phyloP scores from a whole-genome alignment of 2,888 invertebrate species.

The Acanthosepion esculentum region DNA sequence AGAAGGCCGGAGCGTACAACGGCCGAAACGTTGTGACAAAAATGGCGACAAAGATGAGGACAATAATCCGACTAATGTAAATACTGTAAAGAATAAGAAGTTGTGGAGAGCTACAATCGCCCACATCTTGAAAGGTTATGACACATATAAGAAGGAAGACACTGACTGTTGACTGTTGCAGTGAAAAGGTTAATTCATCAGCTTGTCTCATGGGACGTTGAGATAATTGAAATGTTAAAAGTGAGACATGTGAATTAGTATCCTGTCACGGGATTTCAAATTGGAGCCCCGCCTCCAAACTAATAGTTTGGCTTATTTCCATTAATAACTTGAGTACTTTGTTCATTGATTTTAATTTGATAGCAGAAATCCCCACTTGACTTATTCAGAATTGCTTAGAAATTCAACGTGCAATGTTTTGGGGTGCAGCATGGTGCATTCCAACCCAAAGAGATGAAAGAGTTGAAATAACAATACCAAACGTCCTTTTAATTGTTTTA shows the following conservation, averaged over 20 bases:
- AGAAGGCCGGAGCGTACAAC: no score
- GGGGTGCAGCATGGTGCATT: not conserved
- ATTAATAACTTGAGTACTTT: conserved; percentile 3
- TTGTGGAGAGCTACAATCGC: no score
- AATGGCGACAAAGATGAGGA: no score
- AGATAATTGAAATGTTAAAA: conserved; percentile 20
- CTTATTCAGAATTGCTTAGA: not conserved
- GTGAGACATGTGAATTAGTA: not conserved
- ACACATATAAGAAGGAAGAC: no score
- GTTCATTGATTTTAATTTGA: not conserved
- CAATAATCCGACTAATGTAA: no score
- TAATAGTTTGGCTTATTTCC: conserved; percentile 7
- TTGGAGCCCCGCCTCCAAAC: not conserved
- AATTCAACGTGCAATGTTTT: not conserved
- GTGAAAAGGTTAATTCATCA: not conserved
- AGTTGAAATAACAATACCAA: no score
- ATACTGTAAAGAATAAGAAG: no score
- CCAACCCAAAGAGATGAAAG: not conserved
- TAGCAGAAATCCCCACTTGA: not conserved
- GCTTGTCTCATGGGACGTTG: not conserved
- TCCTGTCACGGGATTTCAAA: not conserved
- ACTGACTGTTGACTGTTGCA: not conserved
- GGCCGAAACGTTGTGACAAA: no score
- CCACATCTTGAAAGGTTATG: no score
- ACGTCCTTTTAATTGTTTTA: no score